phyloP scores from a whole-genome alignment of 1,140 invertebrate genomes.

The Scaptomyza montana region DNA sequence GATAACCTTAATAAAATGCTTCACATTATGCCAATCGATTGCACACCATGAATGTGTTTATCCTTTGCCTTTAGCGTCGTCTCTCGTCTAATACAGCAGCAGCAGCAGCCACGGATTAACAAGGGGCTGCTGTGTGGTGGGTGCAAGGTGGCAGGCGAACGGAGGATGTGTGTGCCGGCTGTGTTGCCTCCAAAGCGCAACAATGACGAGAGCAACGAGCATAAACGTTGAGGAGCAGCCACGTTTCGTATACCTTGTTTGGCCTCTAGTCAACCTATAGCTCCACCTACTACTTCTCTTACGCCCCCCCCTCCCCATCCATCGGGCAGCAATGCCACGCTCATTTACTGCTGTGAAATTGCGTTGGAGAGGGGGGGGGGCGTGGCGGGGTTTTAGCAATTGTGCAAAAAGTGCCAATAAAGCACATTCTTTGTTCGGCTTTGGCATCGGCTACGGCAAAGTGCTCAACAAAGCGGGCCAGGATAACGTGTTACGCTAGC shows the following conservation, averaged over 20 bases:
- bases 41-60: constrained; percentile 82
- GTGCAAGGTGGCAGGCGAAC: constrained; percentile 25
- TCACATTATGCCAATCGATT: constrained; percentile 82
- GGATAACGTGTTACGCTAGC: constrained; percentile 75
- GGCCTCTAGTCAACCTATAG: constrained; percentile 40
- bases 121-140: not conserved
- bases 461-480: constrained; percentile 74
- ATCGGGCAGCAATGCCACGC: constrained; percentile 51
- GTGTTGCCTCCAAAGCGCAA: constrained; percentile 69
- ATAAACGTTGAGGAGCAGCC: constrained; percentile 33
- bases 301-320: not conserved
- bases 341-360: constrained; percentile 62
- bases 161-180: constrained; percentile 62
- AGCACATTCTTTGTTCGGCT: constrained; percentile 81
- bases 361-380: not conserved
- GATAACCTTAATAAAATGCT: constrained; percentile 82
- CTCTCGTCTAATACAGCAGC: constrained; percentile 48
- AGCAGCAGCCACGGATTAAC: not conserved
- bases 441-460: constrained; percentile 55
- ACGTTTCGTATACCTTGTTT: constrained; percentile 63
- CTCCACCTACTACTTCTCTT: constrained; percentile 4
- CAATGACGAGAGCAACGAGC: constrained; percentile 40
- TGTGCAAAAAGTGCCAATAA: constrained; percentile 81
- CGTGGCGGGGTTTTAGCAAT: constrained; percentile 48
- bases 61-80: constrained; percentile 61